Evolutionary conservation across 1,140 invertebrate species (phyloP).

Genomic region (Harlomillsia oculata): DNA sequence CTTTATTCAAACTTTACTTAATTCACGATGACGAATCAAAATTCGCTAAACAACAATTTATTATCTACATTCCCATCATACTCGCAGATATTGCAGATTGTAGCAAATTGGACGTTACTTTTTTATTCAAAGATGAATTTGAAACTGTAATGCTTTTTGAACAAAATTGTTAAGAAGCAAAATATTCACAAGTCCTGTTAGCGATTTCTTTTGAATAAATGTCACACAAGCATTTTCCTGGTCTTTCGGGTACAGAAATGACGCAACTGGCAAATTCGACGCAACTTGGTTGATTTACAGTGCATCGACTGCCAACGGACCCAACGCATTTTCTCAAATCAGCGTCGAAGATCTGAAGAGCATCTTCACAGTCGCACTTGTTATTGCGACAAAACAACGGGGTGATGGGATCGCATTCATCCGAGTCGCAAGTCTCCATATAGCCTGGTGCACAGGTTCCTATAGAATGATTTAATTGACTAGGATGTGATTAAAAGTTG

Average conservation of each 20-base stretch:
- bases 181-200: constrained; percentile 7
- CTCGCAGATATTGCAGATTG: too few relatives aligned
- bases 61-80: too few relatives aligned
- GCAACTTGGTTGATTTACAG: not conserved
- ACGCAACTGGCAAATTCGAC: constrained; percentile 15
- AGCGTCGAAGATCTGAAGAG: not conserved
- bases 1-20: too few relatives aligned
- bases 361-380: not conserved
- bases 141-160: too few relatives aligned
- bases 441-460: constrained; percentile 6
- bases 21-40: too few relatives aligned
- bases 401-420: constrained; percentile 4
- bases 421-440: not conserved
- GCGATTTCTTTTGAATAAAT: not conserved
- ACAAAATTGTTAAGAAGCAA: too few relatives aligned
- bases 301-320: not conserved
- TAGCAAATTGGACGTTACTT: too few relatives aligned
- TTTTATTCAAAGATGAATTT: too few relatives aligned
- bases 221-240: constrained; percentile 12
- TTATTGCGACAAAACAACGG: constrained; percentile 7
- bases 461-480: too few relatives aligned
- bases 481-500: too few relatives aligned
- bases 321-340: not conserved
- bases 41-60: too few relatives aligned
- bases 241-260: not conserved